These are phyloP conservation scores for Denticeps clupeoides DNA, from an alignment of 2,797 vertebrate species.

Conservation along the genomic window DNA sequence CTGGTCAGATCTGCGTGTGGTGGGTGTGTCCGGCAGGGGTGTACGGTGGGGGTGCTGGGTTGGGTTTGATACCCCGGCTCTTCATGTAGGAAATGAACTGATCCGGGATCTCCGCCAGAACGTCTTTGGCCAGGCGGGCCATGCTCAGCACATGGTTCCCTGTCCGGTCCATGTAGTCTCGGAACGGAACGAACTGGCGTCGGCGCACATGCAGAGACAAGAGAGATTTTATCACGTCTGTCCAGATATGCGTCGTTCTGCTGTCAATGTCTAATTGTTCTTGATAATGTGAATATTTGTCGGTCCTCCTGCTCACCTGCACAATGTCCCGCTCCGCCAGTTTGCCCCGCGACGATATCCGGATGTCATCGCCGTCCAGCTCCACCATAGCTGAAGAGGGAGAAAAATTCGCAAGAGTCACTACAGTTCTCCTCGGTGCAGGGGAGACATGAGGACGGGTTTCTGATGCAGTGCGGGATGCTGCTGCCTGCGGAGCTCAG, in stretches of 20 bases:
- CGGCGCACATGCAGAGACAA: too few species aligned
- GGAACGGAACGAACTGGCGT: conserved; percentile 82
- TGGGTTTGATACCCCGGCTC: conserved; percentile 83
- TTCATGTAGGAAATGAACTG: conserved; percentile 98
- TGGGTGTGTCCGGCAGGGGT: conserved; percentile 57
- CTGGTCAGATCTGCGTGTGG: conserved; percentile 72
- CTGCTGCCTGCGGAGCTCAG: too few species aligned
- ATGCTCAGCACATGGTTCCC: conserved; percentile 86
- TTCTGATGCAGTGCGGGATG: too few species aligned
- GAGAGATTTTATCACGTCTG: too few species aligned
- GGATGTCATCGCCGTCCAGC: conserved; percentile 85
- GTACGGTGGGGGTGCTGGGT: conserved; percentile 57
- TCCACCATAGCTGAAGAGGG: conserved; percentile 88
- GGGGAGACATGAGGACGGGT: background rate
- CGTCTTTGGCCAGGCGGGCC: conserved; percentile 89
- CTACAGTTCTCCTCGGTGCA: background rate
- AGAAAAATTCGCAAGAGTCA: background rate
- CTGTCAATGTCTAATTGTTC: too few species aligned
- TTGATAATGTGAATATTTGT: too few species aligned
- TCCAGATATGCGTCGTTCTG: too few species aligned
- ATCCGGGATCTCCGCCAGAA: conserved; percentile 91
- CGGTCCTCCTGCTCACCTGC: too few species aligned
- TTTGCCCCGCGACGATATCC: conserved; percentile 85
- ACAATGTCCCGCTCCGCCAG: conserved; percentile 88
- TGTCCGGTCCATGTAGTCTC: conserved; percentile 84